Base-by-base conservation (phyloP, 2,888 invertebrate species). In the Stenichneumon culpator region DNA sequence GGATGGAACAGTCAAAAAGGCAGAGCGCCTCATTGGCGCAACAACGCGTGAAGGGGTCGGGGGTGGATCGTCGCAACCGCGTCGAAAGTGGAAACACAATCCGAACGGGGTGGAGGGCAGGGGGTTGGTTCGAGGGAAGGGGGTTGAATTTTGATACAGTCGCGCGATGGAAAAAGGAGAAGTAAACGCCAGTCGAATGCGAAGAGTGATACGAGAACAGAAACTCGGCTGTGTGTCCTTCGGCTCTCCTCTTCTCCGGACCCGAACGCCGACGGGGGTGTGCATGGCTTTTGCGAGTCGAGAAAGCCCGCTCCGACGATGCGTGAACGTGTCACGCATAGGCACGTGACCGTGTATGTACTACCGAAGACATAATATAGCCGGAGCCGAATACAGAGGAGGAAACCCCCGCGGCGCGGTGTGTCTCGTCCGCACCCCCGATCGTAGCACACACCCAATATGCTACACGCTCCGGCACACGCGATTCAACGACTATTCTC, bases 251-350 rank as follows among this genome's bases (percentile, higher is more conserved):
- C n/a, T 44, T 70, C 70, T 28, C 16, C 16, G 28, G 63, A 16
- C 4, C 32, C 16, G 16, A 28, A 16, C 28, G 63, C 32, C 63
- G 67, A 25, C 39, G 67, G 67, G 67, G 67, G 67, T 67, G 67
- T 47, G 14, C 44, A 47, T 47, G 44, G 67, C 39, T 67, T 67
- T 67, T n/a, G 70, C 36, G 57, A 78, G 60, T 60, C 44, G 67
- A 63, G 54, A 52, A 80, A 72, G 85, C 86, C 87, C 84, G 88
- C 86, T 87, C 86, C 77, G 87, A 87, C 89, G 90, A 92, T 91
- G 93, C 92, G 91, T 93, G 91, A 92, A 92, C 92, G 93, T 93
- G 93, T 93, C 93, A 93, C 93, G 92, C 92, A 92, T 92, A 93
- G 93, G 90, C 92, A 93, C 92, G 93, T 93, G 93, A 88, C 93